A percentile compares a stretch with the other conserved stretches of the same genome.
Evolutionary conservation across 2,113 vertebrate species (phyloP).

Genomic region (Ophthalmolycus amberensis): DNA sequence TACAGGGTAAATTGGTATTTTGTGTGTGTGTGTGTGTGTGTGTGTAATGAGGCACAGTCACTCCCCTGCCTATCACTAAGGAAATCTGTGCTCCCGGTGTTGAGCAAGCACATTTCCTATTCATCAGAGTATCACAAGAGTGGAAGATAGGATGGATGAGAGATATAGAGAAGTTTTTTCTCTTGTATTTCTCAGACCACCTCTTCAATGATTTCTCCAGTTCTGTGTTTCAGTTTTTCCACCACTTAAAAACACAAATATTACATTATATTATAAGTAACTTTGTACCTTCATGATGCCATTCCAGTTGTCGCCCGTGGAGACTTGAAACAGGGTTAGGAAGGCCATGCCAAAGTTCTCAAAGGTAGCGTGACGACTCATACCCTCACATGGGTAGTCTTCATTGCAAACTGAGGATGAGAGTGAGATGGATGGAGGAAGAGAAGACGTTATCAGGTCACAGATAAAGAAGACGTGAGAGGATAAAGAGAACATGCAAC

Average conservation of each 20-base stretch:
- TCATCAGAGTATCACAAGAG: constrained; percentile 26
- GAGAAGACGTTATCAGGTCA: constrained; percentile 4
- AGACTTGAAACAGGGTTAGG: constrained; percentile 97
- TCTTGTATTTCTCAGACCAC: neutral
- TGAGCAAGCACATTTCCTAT: constrained; percentile 60
- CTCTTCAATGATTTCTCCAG: neutral
- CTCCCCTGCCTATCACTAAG: constrained; percentile 30
- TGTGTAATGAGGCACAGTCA: constrained; percentile 24
- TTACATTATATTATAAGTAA: neutral
- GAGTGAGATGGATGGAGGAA: constrained; percentile 6
- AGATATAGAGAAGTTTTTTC: neutral
- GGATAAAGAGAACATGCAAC: neutral
- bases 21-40: constrained; percentile 14
- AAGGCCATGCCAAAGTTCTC: constrained; percentile 99
- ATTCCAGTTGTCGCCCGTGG: constrained; percentile 99
- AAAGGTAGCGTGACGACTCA: constrained; percentile 98
- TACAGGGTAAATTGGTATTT: constrained; percentile 27
- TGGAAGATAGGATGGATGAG: constrained; percentile 4
- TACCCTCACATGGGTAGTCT: constrained; percentile 96
- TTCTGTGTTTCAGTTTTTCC: neutral
- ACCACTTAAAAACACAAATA: neutral
- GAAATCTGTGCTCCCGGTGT: constrained; percentile 38
- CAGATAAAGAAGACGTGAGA: constrained; percentile 1
- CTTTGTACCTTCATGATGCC: constrained; percentile 97
- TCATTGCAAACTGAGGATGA: constrained; percentile 90